Evolutionary conservation across 1,140 invertebrate genomes (phyloP).

Genomic region (Aleiodes sp.): DNA sequence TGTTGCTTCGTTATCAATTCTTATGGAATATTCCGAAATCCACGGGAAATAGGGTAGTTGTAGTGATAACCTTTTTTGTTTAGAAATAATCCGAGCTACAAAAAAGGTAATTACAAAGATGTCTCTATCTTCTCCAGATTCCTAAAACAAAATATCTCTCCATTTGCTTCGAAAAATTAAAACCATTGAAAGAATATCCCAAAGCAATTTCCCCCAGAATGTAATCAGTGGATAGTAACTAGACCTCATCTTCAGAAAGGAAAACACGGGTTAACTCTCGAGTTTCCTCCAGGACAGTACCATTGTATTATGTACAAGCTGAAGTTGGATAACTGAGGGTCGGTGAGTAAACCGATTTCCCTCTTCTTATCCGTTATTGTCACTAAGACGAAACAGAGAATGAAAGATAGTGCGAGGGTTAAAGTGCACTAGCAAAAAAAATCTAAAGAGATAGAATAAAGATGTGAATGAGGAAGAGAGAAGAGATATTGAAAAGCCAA

Average conservation of each 20-base stretch:
- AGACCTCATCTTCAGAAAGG: not conserved
- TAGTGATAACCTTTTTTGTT: too few species aligned
- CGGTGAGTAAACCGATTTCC: conserved; percentile 21
- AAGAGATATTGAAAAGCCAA: conserved; percentile 14
- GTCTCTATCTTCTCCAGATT: not conserved
- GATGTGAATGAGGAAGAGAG: not conserved
- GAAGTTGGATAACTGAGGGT: not conserved
- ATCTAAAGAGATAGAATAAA: not conserved
- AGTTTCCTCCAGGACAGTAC: conserved; percentile 13
- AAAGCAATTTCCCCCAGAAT: not conserved
- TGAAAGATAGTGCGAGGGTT: not conserved
- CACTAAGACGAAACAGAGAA: not conserved
- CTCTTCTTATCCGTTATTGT: not conserved
- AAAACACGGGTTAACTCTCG: conserved; percentile 22
- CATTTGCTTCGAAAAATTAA: not conserved
- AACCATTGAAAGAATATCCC: not conserved
- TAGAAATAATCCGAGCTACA: too few species aligned
- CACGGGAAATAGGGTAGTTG: too few species aligned
- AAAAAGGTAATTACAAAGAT: too few species aligned
- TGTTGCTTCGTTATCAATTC: too few species aligned
- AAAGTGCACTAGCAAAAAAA: not conserved
- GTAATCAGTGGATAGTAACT: conserved; percentile 2
- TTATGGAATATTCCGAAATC: too few species aligned
- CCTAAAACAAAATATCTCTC: not conserved
- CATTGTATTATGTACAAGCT: conserved; percentile 24